Evolutionary conservation across 2,113 vertebrate species (phyloP).

Genomic region (Lathamus discolor): DNA sequence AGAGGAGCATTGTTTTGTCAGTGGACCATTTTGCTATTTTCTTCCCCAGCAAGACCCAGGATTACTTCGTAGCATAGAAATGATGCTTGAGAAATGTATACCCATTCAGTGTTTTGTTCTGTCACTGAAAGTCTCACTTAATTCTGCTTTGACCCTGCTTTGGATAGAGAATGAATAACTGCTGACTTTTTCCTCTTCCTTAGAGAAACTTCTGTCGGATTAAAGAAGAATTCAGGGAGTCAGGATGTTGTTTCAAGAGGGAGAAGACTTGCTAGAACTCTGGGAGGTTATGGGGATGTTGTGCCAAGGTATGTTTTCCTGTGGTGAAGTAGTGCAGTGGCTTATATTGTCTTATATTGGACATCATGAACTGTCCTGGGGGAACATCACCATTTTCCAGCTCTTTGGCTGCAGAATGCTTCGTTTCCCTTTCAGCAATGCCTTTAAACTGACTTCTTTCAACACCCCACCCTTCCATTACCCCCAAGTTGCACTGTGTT

Average conservation of each 20-base stretch:
- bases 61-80: neutral
- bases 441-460: neutral
- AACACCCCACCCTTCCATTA: neutral
- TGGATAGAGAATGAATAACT: neutral
- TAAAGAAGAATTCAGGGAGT: neutral
- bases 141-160: neutral
- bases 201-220: neutral
- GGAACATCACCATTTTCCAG: neutral
- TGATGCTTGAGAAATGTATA: fast-evolving
- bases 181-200: neutral
- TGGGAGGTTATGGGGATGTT: neutral
- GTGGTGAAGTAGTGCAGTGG: neutral
- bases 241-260: neutral
- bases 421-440: neutral
- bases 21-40: neutral
- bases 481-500: neutral
- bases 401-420: neutral
- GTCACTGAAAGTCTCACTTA: neutral
- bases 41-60: neutral
- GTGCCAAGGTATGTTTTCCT: neutral
- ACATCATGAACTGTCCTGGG: neutral
- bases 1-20: neutral
- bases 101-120: neutral
- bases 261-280: neutral
- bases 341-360: neutral